Conservation (phyloP, 2,888 invertebrate species). For the Stramonita haemastoma region DNA sequence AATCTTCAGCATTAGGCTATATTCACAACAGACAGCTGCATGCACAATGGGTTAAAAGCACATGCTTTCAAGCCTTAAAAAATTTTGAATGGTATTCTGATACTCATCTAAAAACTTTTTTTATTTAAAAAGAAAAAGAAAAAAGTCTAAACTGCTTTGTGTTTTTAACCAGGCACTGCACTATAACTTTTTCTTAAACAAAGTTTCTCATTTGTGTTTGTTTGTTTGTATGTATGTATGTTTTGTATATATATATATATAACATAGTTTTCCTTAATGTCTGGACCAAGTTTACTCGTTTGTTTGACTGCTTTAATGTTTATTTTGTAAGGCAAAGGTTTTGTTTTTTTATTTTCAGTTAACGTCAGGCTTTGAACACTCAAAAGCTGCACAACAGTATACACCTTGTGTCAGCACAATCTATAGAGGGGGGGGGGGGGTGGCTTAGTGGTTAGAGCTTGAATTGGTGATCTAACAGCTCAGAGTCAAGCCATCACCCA, state of each 20-base stretch:
- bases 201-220: too few relatives aligned
- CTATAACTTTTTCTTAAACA: too few relatives aligned
- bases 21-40: not conserved
- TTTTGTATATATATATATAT: not conserved
- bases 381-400: too few relatives aligned
- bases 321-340: too few relatives aligned
- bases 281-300: not conserved
- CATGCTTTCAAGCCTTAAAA: not conserved
- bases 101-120: not conserved
- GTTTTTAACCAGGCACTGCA: not conserved
- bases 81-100: not conserved
- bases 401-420: too few relatives aligned
- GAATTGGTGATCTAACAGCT: too few relatives aligned
- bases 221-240: not conserved
- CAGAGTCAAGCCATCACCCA: too few relatives aligned
- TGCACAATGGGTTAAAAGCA: not conserved
- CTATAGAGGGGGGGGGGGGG: too few relatives aligned
- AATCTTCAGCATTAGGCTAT: not conserved
- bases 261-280: not conserved
- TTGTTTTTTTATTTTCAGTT: too few relatives aligned
- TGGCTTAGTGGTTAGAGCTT: too few relatives aligned
- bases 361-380: too few relatives aligned
- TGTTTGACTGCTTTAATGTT: not conserved
- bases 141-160: not conserved
- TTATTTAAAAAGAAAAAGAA: too few relatives aligned